Percentiles rank a stretch among this genome's conserved stretches.
Evolutionary conservation across 23 tunicate genomes (phyloP).

Genomic region (Oikopleura albicans): DNA sequence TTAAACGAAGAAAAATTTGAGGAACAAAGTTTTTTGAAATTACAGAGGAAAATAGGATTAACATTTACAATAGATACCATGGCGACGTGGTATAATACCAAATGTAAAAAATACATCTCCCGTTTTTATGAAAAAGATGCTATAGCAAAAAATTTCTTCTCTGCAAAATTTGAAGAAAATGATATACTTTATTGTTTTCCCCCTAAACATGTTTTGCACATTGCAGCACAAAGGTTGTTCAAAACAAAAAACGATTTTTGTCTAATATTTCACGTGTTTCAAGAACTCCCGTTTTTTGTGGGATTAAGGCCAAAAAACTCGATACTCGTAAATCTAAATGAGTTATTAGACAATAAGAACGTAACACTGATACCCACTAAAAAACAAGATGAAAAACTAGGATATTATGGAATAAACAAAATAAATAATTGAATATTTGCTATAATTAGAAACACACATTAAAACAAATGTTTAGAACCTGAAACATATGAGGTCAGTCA

Average conservation of each 20-base stretch:
- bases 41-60: background rate
- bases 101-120: background rate
- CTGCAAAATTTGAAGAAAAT: background rate
- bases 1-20: background rate
- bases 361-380: too few relatives aligned
- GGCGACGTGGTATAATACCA: background rate
- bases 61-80: background rate
- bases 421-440: too few relatives aligned
- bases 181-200: background rate
- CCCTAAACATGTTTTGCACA: background rate
- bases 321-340: background rate
- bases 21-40: background rate
- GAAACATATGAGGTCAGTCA: too few relatives aligned
- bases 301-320: background rate
- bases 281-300: background rate
- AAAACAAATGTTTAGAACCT: too few relatives aligned
- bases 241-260: background rate
- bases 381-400: too few relatives aligned
- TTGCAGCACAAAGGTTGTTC: background rate
- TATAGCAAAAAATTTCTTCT: background rate
- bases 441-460: too few relatives aligned
- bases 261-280: background rate
- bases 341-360: too few relatives aligned
- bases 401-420: too few relatives aligned
- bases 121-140: background rate